Evolutionary conservation across 35 echinoderm and acorn worm species (phyloP).

Genomic region (Antedon bifida): DNA sequence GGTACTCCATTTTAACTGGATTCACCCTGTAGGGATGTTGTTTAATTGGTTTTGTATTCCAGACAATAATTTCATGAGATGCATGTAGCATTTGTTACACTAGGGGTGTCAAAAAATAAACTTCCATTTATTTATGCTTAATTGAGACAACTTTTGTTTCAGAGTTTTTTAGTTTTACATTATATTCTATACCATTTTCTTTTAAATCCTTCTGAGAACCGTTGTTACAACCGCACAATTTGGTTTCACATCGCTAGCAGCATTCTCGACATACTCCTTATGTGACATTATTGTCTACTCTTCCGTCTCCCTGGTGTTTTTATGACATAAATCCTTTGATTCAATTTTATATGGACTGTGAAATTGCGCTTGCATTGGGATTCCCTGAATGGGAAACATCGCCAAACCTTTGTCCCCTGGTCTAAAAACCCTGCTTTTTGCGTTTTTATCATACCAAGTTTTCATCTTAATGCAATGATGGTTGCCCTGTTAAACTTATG

Average conservation of each 20-base stretch:
- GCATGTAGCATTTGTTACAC: neutral
- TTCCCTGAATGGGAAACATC: slow-evolving; percentile 7
- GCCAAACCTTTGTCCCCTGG: slow-evolving; percentile 24
- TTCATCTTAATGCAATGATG: slow-evolving; percentile 43
- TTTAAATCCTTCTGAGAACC: too few species aligned
- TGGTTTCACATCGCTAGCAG: neutral
- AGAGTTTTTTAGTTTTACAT: neutral
- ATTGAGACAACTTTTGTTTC: too few species aligned
- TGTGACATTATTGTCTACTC: neutral
- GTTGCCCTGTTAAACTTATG: slow-evolving; percentile 19
- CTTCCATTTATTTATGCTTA: neutral
- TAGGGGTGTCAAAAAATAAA: neutral
- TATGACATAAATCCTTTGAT: neutral
- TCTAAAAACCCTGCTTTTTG: neutral
- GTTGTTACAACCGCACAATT: neutral
- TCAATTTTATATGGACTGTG: neutral
- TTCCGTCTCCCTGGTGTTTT: slow-evolving; percentile 1
- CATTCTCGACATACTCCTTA: neutral
- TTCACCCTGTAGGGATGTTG: slow-evolving; percentile 22
- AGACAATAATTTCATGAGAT: slow-evolving; percentile 38
- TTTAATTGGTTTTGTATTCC: slow-evolving; percentile 16
- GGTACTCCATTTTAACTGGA: slow-evolving; percentile 9
- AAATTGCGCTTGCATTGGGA: neutral
- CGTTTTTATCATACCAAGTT: slow-evolving; percentile 15
- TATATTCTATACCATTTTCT: neutral